Evolutionary conservation across 2,113 vertebrate genomes (phyloP).

Genomic region (Elephas maximus): DNA sequence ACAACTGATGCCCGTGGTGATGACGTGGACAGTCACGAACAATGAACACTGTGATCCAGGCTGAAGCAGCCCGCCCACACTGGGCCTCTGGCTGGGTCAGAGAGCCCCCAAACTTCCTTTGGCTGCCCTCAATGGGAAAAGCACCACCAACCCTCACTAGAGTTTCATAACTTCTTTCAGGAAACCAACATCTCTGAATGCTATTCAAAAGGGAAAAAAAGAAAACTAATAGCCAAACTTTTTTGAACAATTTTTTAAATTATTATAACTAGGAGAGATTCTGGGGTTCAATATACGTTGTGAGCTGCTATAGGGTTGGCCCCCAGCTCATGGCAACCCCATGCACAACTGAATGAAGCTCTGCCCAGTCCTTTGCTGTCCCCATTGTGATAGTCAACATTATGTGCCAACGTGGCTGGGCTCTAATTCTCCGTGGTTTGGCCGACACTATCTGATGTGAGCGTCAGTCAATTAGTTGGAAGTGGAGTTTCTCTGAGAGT

Average conservation of each 20-base stretch:
- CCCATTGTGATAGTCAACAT: background rate
- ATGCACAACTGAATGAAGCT: background rate
- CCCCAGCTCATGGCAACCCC: background rate
- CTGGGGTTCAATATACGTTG: background rate
- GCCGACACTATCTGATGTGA: background rate
- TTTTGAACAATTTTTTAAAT: constrained; percentile 31
- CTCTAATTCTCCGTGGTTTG: background rate
- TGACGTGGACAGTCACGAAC: background rate
- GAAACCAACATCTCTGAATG: background rate
- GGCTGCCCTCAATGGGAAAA: background rate
- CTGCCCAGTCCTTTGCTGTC: background rate
- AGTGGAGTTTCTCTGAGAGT: background rate
- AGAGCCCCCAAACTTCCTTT: background rate
- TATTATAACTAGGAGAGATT: background rate
- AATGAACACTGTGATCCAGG: fast-evolving
- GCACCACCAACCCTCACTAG: background rate
- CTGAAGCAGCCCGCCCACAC: background rate
- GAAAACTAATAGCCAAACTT: background rate
- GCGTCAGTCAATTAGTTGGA: background rate
- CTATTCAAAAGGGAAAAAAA: background rate
- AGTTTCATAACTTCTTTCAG: constrained; percentile 1
- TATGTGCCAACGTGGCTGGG: background rate
- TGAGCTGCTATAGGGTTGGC: background rate
- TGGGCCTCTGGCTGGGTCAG: background rate
- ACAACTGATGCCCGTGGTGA: background rate